Base-by-base conservation (phyloP, 2,888 invertebrate species). In the Polydrusus tereticollis region DNA sequence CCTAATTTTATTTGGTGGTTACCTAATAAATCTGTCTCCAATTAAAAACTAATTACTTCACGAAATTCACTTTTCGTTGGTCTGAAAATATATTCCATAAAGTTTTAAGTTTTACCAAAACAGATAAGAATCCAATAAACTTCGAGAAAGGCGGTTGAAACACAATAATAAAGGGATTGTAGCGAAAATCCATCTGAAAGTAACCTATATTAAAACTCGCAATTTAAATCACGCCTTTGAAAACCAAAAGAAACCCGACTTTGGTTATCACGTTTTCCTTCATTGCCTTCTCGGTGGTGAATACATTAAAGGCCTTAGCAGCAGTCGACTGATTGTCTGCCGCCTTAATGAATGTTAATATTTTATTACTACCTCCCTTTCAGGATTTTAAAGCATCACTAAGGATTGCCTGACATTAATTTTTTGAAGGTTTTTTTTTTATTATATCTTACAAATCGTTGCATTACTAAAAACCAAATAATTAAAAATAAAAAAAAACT, bases 271-370 rank as follows among this genome's bases (percentile, higher is more conserved):
- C 16, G 52, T 29, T 55, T 29, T 55, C 52, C 52, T 55, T 55
- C 52, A 55, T 55, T 55, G 52, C 52, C 52, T 55, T 26, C 52
- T 29, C 29, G 52, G 36, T 65, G 41, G 41, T 65, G 65, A 65
- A 65, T 65, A 38, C 43, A 55, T 65, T 65, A 65, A 55, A 55
- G 26, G 29, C 36, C 65, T 65, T 65, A 38, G 20, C n/a, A 41
- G 29, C 23, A 55, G 41, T 29, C 65, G 55, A 26, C 65, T 57
- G 57, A 65, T 65, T 65, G 65, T 55, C 55, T 55, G 18, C 18
- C 38, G 41, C 55, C 38, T 65, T 65, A 65, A 65, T 41, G 65
- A 65, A 65, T 65, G 65, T 55, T 65, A 65, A 65, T 55, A 55
- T 65, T 59, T 59, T 59, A 59, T 59, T 43, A 41, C 41, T 41